Conservation (phyloP, 1,140 invertebrate genomes). For the Conus betulinus region DNA sequence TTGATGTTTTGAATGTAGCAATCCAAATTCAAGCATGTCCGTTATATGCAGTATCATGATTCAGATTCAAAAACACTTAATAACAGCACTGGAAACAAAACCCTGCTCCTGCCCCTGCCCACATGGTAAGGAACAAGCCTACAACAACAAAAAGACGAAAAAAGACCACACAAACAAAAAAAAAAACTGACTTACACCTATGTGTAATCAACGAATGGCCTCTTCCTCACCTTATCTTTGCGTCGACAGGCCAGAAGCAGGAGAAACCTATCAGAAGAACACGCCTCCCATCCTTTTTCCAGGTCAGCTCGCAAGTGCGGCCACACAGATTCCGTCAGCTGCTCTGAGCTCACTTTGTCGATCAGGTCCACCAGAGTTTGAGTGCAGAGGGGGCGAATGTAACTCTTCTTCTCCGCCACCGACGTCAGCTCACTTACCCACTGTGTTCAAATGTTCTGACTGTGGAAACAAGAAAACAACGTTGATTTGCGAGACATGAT, state of each 20-base stretch:
- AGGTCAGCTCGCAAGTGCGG: constrained; percentile 43
- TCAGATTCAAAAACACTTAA: no score
- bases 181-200: no score
- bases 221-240: constrained; percentile 46
- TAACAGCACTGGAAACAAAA: no score
- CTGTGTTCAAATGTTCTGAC: constrained; percentile 27
- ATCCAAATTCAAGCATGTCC: no score
- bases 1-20: no score
- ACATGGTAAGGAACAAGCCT: no score
- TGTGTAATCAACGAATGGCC: no score
- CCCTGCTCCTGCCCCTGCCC: no score
- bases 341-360: constrained; percentile 26
- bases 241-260: constrained; percentile 40
- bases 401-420: constrained; percentile 40
- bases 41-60: no score
- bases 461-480: neutral
- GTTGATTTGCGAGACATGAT: no score
- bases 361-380: constrained; percentile 43
- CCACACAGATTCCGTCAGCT: constrained; percentile 41
- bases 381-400: constrained; percentile 40
- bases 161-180: no score
- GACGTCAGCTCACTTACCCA: constrained; percentile 40
- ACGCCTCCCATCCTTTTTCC: constrained; percentile 48
- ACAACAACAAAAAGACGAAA: no score
- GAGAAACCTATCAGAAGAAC: constrained; percentile 45